Base-by-base conservation (phyloP, 2,113 vertebrate genomes). In the Centropus unirufus region DNA sequence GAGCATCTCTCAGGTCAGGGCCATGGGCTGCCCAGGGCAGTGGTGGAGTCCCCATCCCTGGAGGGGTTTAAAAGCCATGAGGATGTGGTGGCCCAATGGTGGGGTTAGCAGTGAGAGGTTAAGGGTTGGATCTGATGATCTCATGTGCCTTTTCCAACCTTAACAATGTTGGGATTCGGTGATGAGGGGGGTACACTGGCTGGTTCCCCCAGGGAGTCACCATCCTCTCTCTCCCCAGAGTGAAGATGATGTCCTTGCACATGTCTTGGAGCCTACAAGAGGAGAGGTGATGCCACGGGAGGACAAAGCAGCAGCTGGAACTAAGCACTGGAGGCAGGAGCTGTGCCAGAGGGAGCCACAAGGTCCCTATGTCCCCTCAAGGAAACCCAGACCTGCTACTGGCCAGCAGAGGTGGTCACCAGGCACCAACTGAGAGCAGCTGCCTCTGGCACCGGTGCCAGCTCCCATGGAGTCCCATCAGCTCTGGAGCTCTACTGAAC, bases 321-420 rank as follows among this genome's bases (percentile, higher is more conserved):
- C 20, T n/a, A 61, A 57, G 55, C 16, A 20, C 8, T 8, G 0
- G 5, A 1, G 0, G 6, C 36, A 46, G 49, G 44, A 85, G 11
- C 0, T 1, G 14, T 6, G 74, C 54, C 9, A 30, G 39, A 59
- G n/a, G 39, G 44, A 69, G 9, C n/a, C n/a, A 47, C 0, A 0
- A 44, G 32, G n/a, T 14, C 68, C 32, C 54, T 3, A 3, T 5
- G 64, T 36, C 2, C 23, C 14, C 39, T 27, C 0, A 1, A 14
- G 26, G 64, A 64, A 46, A 9, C 49, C 44, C 27, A 36, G 19
- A 22, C 26, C 39, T 32, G 0, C 9, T 16, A 49, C n/a, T 26
- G 44, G n/a, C 36, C 10, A 14, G 64, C 5, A 23, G 29, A 23
- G 4, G 12, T 23, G 15, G 54, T 8, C 24, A 21, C 13, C 26